Evolutionary conservation across 2,113 vertebrate species (phyloP), one percentile per base, ranked within the genome.

Genomic region (Ameiurus melas): DNA sequence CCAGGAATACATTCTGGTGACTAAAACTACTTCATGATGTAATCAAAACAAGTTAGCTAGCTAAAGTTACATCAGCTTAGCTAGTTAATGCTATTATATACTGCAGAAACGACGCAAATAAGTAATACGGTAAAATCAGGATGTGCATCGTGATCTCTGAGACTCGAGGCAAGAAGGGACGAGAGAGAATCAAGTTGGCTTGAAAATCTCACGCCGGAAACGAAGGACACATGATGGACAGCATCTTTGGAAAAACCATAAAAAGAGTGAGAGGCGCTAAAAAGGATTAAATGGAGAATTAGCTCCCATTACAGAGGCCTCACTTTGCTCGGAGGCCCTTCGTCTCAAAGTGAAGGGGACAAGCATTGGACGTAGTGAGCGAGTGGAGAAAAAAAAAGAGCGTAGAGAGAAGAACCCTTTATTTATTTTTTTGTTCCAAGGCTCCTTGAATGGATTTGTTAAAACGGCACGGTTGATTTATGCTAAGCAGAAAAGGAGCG

Each of bases 401-500:
- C 62, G 79, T 53, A 47, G 39, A 36, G 68, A 83, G 85, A 94
- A 43, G 79, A 94, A 95, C 93, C 93, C 95, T 93, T 96, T 96
- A 95, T 95, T 96, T 6, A 47, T 47, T 47, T 47, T 92, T 93
- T 94, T 93, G 82, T 51, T 77, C 58, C 57, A 27, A 57, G 10
- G 94, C 92, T 85, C 92, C 93, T 95, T 97, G 97, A 97, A 98
- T 97, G 97, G 97, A 97, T 97, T 97, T 97, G 97, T 97, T 97
- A 97, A 97, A 96, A 93, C 93, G 95, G 94, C 94, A 94, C 94
- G 95, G 96, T 96, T 96, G 97, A 96, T 97, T 95, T 96, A 96
- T 96, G 96, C 96, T 95, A 97, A 96, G 95, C 92, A 96, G 95
- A 96, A 95, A 92, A 93, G 96, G 91, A 93, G 94, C 93, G 94